Evolutionary conservation across 2,888 invertebrate species (phyloP), one percentile per base, ranked within the genome.

Genomic region (Diarsia dahlii): DNA sequence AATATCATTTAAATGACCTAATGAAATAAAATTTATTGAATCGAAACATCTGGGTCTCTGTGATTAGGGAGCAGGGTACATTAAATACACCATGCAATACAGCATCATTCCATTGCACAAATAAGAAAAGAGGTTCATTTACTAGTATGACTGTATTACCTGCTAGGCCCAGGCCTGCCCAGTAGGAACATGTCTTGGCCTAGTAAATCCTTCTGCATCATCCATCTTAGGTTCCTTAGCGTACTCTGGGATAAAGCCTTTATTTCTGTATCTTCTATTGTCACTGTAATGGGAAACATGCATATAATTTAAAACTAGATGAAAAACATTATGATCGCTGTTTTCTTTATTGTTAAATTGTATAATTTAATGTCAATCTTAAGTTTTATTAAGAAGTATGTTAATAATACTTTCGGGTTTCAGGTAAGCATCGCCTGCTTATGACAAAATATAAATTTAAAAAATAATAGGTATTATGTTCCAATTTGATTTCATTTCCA

Each of bases 151-250:
- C 39, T 39, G 12, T 9, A 62, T 62, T 39, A 72, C 97, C 97
- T 94, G 91, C 97, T 96, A 0, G 98, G 98, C 0, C 99, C 99
- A 12, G 99, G 99, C 46, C 98, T 97, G 1, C 99, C 99, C 78
- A 99, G 97, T 54, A 99, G 96, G 93, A 99, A 99, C 95, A 99
- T 98, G 91, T 99, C 99, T 94, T 99, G 99, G 0, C 98, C 98
- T 6, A 99, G 95, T 45, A 97, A 92, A 94, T 99, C 99, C 93
- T 99, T 99, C 92, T 99, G 99, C 96, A 99, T 97, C 97, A 99
- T 99, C 99, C 99, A 99, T 97, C 98, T 97, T 87, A 99, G 95
- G 92, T 99, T 98, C 80, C 98, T 97, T 9, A 99, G 94, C 0
- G 97, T 97, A 78, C 98, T 98, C 94, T 99, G 99, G 28, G 97